Base-by-base conservation (phyloP, 2,797 vertebrate genomes). In the Podarcis lilfordi region DNA sequence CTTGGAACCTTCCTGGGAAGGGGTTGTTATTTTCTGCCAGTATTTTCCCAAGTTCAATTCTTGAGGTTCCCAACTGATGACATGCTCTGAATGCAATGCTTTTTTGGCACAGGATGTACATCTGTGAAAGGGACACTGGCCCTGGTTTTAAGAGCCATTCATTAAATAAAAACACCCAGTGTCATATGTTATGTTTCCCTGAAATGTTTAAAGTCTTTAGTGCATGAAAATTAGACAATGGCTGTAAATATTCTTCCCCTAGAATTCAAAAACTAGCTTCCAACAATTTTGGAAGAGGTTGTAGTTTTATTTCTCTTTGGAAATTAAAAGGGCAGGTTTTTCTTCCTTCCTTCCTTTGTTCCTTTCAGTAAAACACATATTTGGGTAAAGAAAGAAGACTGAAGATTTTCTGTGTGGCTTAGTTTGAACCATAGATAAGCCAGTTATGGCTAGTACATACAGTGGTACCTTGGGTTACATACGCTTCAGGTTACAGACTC, bases 61-160 rank as follows among this genome's bases (percentile, higher is more conserved):
- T 94, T 96, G 92, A 96, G 94, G 95, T 95, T 96, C 93, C 92
- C 77, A 75, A 95, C 88, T 93, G 95, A 95, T 95, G 95, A 95
- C 94, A 94, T 89, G 94, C 86, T 90, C 91, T 91, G 89, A 91
- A 85, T 94, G 93, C 91, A 93, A 95, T 7, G 86, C 69, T 69
- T 92, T 94, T 75, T 91, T 95, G 95, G 95, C 93, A 89, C 79
- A 0, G 4, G 82, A 29, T 0, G 0, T 69, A 82, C 87, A 81
- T 89, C 92, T 89, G 86, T 76, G 90, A 95, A 92, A 89, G 92
- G 87, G 94, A 94, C 92, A 35, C 88, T 91, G 94, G 93, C 91
- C 90, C 40, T 43, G 0, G 92, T 94, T 89, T 94, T 93, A 92
- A 55, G 89, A 94, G 89, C 89, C 91, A 93, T 94, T 94, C 92